phyloP scores from a whole-genome alignment of 2,113 vertebrate species.

The Daphoenositta chrysoptera region DNA sequence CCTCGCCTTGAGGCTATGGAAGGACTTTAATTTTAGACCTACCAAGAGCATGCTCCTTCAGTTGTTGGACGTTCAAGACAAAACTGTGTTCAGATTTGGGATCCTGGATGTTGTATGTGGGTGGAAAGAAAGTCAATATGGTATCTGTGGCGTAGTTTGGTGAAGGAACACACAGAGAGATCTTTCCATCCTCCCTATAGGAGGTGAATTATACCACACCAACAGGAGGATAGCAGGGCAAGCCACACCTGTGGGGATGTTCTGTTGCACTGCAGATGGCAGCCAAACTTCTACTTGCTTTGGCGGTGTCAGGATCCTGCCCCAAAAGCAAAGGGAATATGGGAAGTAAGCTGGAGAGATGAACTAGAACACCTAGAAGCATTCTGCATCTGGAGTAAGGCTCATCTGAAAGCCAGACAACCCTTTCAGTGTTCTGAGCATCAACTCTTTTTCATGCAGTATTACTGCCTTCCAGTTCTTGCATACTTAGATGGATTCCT shows the following conservation, averaged over 20 bases:
- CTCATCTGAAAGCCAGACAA: not conserved
- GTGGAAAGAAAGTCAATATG: not conserved
- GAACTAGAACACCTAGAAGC: not conserved
- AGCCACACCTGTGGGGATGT: too few relatives aligned
- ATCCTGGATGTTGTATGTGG: not conserved
- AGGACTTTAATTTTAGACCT: not conserved
- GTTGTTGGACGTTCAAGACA: not conserved
- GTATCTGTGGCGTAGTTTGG: not conserved
- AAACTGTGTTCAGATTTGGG: not conserved
- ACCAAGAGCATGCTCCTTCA: not conserved
- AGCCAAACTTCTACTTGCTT: not conserved
- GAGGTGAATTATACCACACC: not conserved
- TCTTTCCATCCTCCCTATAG: not conserved
- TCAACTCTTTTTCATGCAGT: not conserved
- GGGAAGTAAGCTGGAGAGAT: not conserved
- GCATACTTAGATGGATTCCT: not conserved
- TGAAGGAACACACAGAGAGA: not conserved
- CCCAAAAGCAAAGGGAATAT: not conserved
- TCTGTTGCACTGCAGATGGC: not conserved
- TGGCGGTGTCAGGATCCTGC: not conserved
- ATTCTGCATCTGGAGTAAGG: not conserved
- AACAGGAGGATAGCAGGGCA: not conserved
- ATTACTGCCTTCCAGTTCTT: not conserved
- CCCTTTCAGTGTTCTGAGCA: not conserved
- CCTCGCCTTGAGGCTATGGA: not conserved